Evolutionary conservation across 2,113 vertebrate genomes (phyloP).

Genomic region (Andinoacara biseriatus): DNA sequence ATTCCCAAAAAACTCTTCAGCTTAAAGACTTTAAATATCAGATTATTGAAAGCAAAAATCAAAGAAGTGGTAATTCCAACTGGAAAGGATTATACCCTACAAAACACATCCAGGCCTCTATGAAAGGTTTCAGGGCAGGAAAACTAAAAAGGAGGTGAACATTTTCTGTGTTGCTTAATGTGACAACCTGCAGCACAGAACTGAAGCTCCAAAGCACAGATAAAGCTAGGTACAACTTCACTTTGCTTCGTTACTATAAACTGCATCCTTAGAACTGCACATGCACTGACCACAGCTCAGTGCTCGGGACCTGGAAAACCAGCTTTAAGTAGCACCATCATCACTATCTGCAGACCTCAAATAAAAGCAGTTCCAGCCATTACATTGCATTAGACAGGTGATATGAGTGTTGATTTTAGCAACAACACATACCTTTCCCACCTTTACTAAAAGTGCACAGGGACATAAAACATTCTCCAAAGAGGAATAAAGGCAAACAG

Average conservation of each 20-base stretch:
- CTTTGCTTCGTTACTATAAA: background rate
- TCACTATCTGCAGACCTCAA: background rate
- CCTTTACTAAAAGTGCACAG: background rate
- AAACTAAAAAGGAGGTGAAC: background rate
- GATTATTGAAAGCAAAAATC: background rate
- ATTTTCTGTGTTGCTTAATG: background rate
- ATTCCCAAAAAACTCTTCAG: background rate
- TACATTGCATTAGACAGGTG: background rate
- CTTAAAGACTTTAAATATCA: slow-evolving; percentile 1
- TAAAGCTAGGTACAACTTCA: background rate
- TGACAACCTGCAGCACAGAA: background rate
- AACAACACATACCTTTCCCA: background rate
- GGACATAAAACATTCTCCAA: slow-evolving; percentile 57
- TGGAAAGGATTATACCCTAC: background rate
- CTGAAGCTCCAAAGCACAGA: background rate
- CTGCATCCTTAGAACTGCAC: background rate
- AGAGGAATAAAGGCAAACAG: background rate
- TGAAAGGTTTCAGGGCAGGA: background rate
- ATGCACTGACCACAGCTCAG: background rate
- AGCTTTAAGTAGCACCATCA: background rate
- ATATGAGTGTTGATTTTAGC: background rate
- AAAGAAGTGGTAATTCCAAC: background rate
- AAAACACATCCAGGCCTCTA: background rate
- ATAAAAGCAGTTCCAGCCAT: background rate
- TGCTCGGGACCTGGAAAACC: background rate